Evolutionary conservation across 2,797 vertebrate genomes (phyloP).

Genomic region (Varecia variegata): DNA sequence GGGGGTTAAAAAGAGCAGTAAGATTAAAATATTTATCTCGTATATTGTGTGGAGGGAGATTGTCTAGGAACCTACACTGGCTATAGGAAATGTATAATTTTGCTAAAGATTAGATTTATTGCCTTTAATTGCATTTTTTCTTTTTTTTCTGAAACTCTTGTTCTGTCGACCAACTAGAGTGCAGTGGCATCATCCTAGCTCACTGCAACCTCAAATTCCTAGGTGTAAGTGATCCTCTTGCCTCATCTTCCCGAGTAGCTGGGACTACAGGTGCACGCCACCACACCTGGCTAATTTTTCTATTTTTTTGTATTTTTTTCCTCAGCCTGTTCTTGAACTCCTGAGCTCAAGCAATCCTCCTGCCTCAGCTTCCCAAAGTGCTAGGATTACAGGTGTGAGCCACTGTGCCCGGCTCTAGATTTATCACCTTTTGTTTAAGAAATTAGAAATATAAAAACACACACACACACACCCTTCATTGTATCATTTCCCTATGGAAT

Average conservation of each 20-base stretch:
- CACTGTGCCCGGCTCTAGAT: not conserved
- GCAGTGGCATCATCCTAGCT: not conserved
- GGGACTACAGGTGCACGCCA: not conserved
- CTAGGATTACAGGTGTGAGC: not conserved
- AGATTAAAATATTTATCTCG: slow-evolving; percentile 58
- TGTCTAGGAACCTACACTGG: slow-evolving; percentile 2
- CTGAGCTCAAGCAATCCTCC: not conserved
- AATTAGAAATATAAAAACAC: slow-evolving; percentile 7
- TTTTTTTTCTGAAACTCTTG: not conserved
- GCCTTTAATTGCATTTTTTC: not conserved
- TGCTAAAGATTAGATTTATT: slow-evolving; percentile 22
- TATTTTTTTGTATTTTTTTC: not conserved
- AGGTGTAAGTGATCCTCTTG: not conserved
- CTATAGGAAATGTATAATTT: slow-evolving; percentile 23
- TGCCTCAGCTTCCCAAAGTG: not conserved
- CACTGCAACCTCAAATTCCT: not conserved
- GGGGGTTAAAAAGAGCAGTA: not conserved
- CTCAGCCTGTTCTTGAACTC: not conserved
- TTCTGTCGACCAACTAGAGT: not conserved
- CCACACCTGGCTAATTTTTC: not conserved
- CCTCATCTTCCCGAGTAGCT: not conserved
- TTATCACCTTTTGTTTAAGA: slow-evolving; percentile 16
- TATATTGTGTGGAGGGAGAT: not conserved
- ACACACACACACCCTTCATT: slow-evolving; percentile 1
- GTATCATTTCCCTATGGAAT: slow-evolving; percentile 21